A percentile compares a stretch with the other conserved stretches of the same genome.
These are phyloP conservation scores for Callipepla californica DNA, from an alignment of 2,113 vertebrate genomes.

Conservation along the genomic window DNA sequence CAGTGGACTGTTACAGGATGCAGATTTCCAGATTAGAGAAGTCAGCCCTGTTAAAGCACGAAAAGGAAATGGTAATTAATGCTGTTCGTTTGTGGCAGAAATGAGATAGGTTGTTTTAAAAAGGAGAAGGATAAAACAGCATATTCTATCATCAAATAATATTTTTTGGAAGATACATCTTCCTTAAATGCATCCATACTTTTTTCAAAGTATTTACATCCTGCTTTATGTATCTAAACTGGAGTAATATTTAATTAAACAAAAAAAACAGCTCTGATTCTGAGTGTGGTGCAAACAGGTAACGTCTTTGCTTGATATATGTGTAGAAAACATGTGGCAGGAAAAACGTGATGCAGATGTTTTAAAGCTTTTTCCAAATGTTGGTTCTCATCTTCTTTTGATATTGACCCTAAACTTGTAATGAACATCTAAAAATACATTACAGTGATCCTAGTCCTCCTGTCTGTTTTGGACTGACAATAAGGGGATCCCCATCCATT, in stretches of 20 bases:
- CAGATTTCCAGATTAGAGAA: conserved; percentile 61
- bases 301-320: neutral
- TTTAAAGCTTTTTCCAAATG: neutral
- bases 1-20: conserved; percentile 43
- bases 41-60: conserved; percentile 40
- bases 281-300: neutral
- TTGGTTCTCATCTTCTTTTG: neutral
- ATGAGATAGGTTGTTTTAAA: neutral
- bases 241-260: neutral
- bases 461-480: neutral
- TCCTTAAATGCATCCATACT: accelerated
- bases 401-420: neutral
- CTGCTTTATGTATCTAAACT: neutral
- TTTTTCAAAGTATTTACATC: neutral
- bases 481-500: neutral
- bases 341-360: neutral
- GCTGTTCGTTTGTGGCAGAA: neutral
- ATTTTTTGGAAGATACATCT: neutral
- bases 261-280: neutral
- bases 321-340: neutral
- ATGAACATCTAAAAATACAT: neutral
- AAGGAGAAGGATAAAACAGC: neutral
- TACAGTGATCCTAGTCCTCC: neutral
- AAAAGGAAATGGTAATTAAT: conserved; percentile 76
- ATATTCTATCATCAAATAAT: neutral